These are phyloP conservation scores for Allochrocebus solatus DNA, from an alignment of 2,797 vertebrate genomes.

Conservation along the genomic window DNA sequence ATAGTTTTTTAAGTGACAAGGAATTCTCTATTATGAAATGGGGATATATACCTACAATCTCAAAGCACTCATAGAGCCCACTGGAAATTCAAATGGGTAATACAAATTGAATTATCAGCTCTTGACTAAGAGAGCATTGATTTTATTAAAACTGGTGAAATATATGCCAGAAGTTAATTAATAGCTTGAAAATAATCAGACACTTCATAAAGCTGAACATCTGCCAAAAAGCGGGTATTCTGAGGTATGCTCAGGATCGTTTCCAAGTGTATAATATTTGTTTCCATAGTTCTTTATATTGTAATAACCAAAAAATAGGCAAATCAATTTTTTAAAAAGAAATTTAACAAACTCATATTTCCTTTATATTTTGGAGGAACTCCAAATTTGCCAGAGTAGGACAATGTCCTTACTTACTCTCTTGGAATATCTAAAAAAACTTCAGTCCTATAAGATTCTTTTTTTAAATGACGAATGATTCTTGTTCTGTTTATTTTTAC, in stretches of 20 bases:
- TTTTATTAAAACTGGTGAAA: constrained; percentile 54
- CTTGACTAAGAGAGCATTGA: constrained; percentile 40
- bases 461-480: background rate
- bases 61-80: background rate
- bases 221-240: background rate
- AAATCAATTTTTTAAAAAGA: background rate
- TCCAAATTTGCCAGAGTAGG: background rate
- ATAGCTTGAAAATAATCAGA: constrained; percentile 22
- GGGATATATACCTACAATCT: background rate
- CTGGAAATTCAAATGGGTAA: constrained; percentile 21
- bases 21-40: constrained; percentile 31
- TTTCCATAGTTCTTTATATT: constrained; percentile 6
- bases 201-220: constrained; percentile 1
- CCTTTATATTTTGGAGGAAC: constrained; percentile 29
- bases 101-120: constrained; percentile 58
- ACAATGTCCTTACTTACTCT: background rate
- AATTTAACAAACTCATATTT: background rate
- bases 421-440: background rate
- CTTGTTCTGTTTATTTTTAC: constrained; percentile 21
- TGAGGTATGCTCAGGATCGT: background rate
- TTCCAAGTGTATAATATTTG: background rate
- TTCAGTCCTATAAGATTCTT: background rate
- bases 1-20: constrained; percentile 8
- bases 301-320: background rate
- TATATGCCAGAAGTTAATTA: constrained; percentile 47